Base-by-base conservation (phyloP, 2,113 vertebrate genomes). In the Pluvianellus socialis region DNA sequence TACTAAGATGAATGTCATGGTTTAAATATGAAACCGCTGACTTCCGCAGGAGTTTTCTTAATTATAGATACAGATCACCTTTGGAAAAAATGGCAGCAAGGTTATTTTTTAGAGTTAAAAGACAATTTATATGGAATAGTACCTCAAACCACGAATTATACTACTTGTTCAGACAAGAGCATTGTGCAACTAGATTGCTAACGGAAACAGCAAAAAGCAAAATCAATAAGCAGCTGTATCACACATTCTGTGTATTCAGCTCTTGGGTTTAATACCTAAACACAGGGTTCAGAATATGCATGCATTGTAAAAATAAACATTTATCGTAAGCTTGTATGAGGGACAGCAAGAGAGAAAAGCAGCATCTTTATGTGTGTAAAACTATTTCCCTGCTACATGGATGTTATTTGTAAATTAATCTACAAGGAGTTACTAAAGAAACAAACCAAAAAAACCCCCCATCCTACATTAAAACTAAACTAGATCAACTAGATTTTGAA, bases 401-500 rank as follows among this genome's bases (percentile, higher is more conserved):
- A 33, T 26, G 19, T 40, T 56, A 33, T 47, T 74, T 73, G 9
- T 50, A 91, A 93, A 95, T 80, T 79, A 79, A 74, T 27, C 24
- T 84, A 91, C 42, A 86, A 92, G 21, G 32, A 79, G 12, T 55
- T 52, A 81, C 58, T 75, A 63, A 89, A 86, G 68, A 65, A 80
- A 62, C 11, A n/a, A 63, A 14, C 2, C 1, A 40, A 35, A n/a
- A 33, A 30, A 4, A 65, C 8, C 10, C 8, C 5, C 35, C 1
- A 6, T 2, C 2, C 27, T 33, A 30, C 7, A 77, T 96, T 91
- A 86, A 95, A 95, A 75, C 24, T 74, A 70, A 59, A 88, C 47
- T 19, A 59, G 7, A 76, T 94, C 58, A 94, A 44, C 35, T 22
- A 62, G 24, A 14, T 91, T 93, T 96, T 90, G 67, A 95, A 88